phyloP scores from a whole-genome alignment of 2,113 vertebrate species.

The Thinocorus orbignyianus region DNA sequence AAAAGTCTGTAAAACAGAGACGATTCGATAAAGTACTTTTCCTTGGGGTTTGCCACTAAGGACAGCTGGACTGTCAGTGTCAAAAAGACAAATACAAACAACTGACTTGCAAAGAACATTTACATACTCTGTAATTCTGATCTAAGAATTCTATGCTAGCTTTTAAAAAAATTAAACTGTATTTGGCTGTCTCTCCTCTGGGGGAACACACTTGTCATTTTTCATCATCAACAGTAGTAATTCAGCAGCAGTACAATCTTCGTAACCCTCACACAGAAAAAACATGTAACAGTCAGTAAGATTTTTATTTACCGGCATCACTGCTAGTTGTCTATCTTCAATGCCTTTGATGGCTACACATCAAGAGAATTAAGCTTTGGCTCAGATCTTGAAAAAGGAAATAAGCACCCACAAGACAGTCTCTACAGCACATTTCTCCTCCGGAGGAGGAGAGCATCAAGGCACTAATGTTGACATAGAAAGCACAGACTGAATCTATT shows the following conservation, averaged over 20 bases:
- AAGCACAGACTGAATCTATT: background rate
- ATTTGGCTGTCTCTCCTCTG: background rate
- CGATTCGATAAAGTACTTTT: background rate
- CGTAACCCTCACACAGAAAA: background rate
- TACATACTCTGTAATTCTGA: background rate
- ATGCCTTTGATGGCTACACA: background rate
- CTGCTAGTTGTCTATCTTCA: background rate
- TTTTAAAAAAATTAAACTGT: background rate
- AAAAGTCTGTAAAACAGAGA: background rate
- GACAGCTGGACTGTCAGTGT: background rate
- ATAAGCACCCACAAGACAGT: background rate
- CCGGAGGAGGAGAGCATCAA: background rate
- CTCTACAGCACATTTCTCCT: background rate
- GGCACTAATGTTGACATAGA: background rate
- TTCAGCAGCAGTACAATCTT: background rate
- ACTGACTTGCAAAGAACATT: background rate
- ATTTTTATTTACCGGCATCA: background rate
- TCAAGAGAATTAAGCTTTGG: background rate
- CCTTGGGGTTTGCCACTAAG: background rate
- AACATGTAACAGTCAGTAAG: background rate
- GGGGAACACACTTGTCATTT: background rate
- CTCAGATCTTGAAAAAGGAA: slow-evolving; percentile 9
- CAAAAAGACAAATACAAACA: background rate
- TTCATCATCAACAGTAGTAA: background rate
- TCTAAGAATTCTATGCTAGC: background rate